Evolutionary conservation across 2,113 vertebrate genomes (phyloP).

Genomic region (Macquaria ambigua): DNA sequence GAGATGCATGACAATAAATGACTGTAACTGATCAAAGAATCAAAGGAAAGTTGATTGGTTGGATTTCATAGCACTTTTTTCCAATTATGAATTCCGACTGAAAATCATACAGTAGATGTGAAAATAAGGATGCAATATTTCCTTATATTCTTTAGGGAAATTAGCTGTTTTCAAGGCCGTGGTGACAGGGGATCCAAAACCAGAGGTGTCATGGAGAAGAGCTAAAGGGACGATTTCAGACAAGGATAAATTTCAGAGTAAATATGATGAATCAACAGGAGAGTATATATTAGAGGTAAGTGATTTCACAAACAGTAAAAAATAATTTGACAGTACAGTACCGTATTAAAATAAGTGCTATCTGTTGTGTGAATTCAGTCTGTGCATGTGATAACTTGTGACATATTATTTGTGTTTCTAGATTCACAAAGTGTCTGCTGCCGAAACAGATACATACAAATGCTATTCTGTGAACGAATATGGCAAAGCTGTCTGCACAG

Average conservation of each 20-base stretch:
- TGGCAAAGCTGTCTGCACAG: constrained; percentile 87
- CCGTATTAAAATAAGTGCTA: not conserved
- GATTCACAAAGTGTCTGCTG: constrained; percentile 82
- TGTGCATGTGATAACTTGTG: not conserved
- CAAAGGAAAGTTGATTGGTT: not conserved
- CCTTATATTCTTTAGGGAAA: constrained; percentile 81
- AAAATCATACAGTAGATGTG: constrained; percentile 1
- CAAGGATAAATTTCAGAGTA: constrained; percentile 83
- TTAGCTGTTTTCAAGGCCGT: constrained; percentile 85
- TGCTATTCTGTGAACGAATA: constrained; percentile 87
- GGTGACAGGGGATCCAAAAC: constrained; percentile 87
- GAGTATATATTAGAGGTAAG: constrained; percentile 88
- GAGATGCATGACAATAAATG: not conserved
- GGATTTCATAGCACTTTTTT: not conserved
- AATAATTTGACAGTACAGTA: not conserved
- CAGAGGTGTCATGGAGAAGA: constrained; percentile 87
- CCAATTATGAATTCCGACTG: not conserved
- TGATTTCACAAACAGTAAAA: not conserved
- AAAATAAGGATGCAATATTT: not conserved
- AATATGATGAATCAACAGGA: constrained; percentile 71
- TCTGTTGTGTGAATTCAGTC: not conserved
- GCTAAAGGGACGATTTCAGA: constrained; percentile 75
- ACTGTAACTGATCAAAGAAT: not conserved
- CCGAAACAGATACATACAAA: constrained; percentile 87
- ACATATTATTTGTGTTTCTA: constrained; percentile 61